A percentile compares a stretch with the other conserved stretches of the same genome.
Evolutionary conservation across 2,113 vertebrate genomes (phyloP).

Genomic region (Athene cunicularia): DNA sequence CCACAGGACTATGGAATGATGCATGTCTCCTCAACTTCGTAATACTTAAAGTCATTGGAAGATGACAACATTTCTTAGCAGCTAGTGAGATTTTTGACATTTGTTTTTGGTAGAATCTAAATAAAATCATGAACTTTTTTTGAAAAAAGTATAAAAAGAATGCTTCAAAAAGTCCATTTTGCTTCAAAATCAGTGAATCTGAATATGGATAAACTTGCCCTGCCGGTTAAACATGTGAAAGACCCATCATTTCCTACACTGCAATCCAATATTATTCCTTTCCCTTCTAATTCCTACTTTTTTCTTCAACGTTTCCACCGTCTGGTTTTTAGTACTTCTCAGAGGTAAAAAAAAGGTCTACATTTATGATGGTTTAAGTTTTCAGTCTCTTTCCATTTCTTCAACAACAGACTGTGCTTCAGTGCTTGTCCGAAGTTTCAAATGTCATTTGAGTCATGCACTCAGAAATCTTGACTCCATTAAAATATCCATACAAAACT

Average conservation of each 20-base stretch:
- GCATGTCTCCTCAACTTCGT: neutral
- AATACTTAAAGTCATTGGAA: neutral
- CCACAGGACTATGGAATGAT: neutral
- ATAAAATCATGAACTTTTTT: neutral
- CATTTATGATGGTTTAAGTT: neutral
- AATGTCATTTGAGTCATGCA: neutral
- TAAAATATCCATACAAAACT: neutral
- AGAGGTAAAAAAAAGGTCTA: neutral
- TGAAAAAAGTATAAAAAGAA: neutral
- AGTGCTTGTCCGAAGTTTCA: neutral
- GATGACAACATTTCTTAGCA: neutral
- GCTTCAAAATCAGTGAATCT: neutral
- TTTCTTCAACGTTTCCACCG: neutral
- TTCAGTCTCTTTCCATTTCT: neutral
- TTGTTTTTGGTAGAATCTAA: neutral
- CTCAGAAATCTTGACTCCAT: neutral
- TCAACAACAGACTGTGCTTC: neutral
- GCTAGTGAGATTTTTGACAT: neutral
- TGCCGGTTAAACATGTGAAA: neutral
- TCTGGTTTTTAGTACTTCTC: neutral
- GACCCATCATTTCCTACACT: neutral
- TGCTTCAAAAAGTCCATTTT: neutral
- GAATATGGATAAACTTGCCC: neutral
- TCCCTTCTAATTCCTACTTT: neutral
- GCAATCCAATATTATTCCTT: neutral